Evolutionary conservation across 2,797 vertebrate genomes (phyloP).

Genomic region (Pteropus rufus): DNA sequence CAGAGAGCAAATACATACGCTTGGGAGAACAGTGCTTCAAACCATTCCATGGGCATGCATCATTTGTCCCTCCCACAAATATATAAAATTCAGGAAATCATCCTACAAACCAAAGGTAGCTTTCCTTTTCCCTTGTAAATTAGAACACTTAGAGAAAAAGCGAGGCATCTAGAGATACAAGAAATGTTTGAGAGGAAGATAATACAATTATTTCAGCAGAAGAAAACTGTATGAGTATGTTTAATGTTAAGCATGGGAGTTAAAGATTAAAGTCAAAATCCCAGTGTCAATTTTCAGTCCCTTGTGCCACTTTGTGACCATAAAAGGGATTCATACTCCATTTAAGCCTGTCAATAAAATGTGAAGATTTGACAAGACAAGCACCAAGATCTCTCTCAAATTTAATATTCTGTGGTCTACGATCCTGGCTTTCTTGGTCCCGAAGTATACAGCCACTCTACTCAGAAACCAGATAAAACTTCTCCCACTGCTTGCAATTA

Average conservation of each 20-base stretch:
- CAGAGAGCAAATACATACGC: not conserved
- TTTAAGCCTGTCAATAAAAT: not conserved
- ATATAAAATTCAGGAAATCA: not conserved
- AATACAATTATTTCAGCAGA: not conserved
- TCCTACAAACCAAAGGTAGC: not conserved
- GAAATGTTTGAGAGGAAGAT: not conserved
- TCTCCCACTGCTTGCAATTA: not conserved
- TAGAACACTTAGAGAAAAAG: not conserved
- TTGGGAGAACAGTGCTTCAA: not conserved
- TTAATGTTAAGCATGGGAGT: not conserved
- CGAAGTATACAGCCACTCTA: not conserved
- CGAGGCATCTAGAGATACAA: not conserved
- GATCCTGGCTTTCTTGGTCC: not conserved
- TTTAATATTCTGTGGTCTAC: not conserved
- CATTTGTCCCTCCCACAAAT: not conserved
- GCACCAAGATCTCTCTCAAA: not conserved
- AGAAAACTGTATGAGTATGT: not conserved
- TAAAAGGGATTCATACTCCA: not conserved
- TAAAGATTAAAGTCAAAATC: constrained; percentile 25
- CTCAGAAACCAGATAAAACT: not conserved
- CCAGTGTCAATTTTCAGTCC: not conserved
- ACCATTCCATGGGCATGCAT: not conserved
- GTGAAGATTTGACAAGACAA: not conserved
- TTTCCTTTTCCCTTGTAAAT: constrained; percentile 21
- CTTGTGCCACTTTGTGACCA: not conserved